These are phyloP conservation scores for Blastobasis adustella DNA, from an alignment of 2,888 invertebrate genomes.

Conservation along the genomic window DNA sequence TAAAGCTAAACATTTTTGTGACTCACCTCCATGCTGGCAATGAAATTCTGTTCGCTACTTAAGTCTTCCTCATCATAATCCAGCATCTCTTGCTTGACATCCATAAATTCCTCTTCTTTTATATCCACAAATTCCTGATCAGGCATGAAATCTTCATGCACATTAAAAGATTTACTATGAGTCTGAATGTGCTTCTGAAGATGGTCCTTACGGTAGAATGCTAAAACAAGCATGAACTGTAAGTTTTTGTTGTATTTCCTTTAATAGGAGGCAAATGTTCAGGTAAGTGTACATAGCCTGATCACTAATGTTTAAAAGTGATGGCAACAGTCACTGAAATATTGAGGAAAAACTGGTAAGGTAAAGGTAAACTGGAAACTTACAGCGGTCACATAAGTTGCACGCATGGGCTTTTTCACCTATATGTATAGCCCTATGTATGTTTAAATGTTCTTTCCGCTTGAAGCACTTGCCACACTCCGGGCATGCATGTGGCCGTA, in stretches of 20 bases:
- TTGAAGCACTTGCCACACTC: slow-evolving; percentile 87
- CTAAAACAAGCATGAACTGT: slow-evolving; percentile 30
- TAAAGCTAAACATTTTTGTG: no score
- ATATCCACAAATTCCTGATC: slow-evolving; percentile 28
- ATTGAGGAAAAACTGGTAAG: no score
- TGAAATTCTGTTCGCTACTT: slow-evolving; percentile 13
- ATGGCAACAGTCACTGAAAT: no score
- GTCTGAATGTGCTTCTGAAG: slow-evolving; percentile 85
- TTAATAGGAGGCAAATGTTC: no score
- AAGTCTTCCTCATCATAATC: slow-evolving; percentile 31
- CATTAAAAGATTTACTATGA: slow-evolving; percentile 73
- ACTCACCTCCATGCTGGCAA: slow-evolving; percentile 28
- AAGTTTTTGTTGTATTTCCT: no score
- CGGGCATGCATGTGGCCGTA: slow-evolving; percentile 82
- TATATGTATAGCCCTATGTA: slow-evolving; percentile 86
- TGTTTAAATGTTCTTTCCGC: slow-evolving; percentile 86
- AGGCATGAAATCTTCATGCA: slow-evolving; percentile 27
- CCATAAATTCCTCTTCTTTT: slow-evolving; percentile 35
- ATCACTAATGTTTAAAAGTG: no score
- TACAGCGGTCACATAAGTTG: slow-evolving; percentile 80
- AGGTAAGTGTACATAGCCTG: no score
- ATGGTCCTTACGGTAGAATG: slow-evolving; percentile 86
- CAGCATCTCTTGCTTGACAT: slow-evolving; percentile 37
- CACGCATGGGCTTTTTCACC: slow-evolving; percentile 86
- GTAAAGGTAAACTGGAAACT: slow-evolving; percentile 17